phyloP scores from a whole-genome alignment of 2,888 invertebrate species.

The Parnassius orleans region DNA sequence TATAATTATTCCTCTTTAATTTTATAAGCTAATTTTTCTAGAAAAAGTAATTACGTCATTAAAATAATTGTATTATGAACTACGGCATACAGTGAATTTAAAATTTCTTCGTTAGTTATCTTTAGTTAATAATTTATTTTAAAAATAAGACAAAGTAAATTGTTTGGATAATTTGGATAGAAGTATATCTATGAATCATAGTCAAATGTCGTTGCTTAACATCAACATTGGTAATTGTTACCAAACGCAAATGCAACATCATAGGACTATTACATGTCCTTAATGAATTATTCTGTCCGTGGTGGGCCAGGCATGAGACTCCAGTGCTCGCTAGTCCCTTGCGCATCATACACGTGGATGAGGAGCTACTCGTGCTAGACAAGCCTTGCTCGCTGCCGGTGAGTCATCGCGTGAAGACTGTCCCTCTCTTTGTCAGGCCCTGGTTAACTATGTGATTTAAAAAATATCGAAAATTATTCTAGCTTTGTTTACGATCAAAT shows the following conservation, averaged over 20 bases:
- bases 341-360: conserved; percentile 90
- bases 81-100: no score
- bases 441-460: not conserved
- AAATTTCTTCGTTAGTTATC: no score
- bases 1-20: no score
- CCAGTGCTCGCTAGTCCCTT: conserved; percentile 90
- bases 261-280: conserved; percentile 30
- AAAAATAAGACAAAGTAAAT: no score
- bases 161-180: no score
- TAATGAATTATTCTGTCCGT: conserved; percentile 41
- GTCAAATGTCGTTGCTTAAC: not conserved
- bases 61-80: no score
- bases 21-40: no score
- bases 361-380: conserved; percentile 93
- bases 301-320: conserved; percentile 90
- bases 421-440: conserved; percentile 20
- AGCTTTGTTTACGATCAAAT: no score
- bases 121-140: no score
- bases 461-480: no score
- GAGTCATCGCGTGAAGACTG: conserved; percentile 59
- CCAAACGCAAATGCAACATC: conserved; percentile 31
- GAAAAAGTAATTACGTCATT: no score
- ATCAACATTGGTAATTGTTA: not conserved
- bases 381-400: conserved; percentile 95
- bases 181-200: no score